phyloP scores from a whole-genome alignment of 2,888 invertebrate genomes.

The Parascotia fuliginaria region DNA sequence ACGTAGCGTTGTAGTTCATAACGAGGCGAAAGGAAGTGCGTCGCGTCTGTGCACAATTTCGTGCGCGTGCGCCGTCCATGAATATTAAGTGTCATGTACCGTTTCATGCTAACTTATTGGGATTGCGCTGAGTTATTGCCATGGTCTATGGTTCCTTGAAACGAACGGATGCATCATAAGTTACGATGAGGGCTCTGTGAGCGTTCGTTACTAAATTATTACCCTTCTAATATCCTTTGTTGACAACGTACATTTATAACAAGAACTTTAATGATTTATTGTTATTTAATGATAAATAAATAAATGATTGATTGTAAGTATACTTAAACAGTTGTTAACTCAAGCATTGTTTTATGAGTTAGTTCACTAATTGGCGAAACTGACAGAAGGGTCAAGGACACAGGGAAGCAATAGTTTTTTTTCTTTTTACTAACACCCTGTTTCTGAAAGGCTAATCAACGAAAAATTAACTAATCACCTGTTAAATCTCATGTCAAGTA shows the following conservation, averaged over 20 bases:
- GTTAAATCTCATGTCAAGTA: too few species aligned
- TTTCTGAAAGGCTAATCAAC: too few species aligned
- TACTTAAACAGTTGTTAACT: too few species aligned
- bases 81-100: conserved; percentile 68
- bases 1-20: conserved; percentile 17
- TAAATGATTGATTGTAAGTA: too few species aligned
- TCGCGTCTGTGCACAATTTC: conserved; percentile 58
- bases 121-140: conserved; percentile 45
- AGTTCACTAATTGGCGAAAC: too few species aligned
- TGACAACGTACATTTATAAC: not conserved
- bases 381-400: too few species aligned
- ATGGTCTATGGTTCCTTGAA: conserved; percentile 28
- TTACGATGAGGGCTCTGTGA: not conserved
- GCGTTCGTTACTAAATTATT: not conserved
- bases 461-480: too few species aligned
- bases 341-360: too few species aligned
- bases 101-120: conserved; percentile 56
- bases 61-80: conserved; percentile 50
- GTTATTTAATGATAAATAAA: too few species aligned
- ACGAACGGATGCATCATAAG: conserved; percentile 4
- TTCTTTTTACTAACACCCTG: too few species aligned
- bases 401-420: too few species aligned
- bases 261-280: too few species aligned
- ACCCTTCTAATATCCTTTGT: not conserved
- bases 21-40: conserved; percentile 55